Evolutionary conservation across 30 jellyfish, hydroid and myxozoan species (phyloP), one percentile per base, ranked within the genome.

Genomic region (Morbakka virulenta): DNA sequence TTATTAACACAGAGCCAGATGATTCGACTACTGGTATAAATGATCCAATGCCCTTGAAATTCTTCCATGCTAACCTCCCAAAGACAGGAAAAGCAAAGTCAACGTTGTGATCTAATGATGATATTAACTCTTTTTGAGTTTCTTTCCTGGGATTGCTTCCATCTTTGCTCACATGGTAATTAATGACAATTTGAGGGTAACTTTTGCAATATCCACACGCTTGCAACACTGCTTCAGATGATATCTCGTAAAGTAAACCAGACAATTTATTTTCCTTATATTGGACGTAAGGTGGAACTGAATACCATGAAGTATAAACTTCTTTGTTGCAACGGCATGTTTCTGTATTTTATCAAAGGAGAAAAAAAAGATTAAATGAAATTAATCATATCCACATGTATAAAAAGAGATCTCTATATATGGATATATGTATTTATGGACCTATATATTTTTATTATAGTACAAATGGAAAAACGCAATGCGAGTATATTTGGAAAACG

Each of bases 321-420:
- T 50, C 66, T 3, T 66, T 50, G 24, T 86, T 86, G 52, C 95
- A 84, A 28, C 74, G 67, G 33, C 95, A 84, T 3, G 95, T 84
- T 2, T 32, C 95, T 84, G 65, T 11, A 25, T n/a, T n/a, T n/a
- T n/a, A n/a, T n/a, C 24, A 35, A 14, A 36, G 17, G 67, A 20
- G 20, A 68, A 13, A 13, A 65, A 11, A 6, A 29, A 23, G 3
- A 65, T 17, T 35, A n/a, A 70, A 49, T 47, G 11, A 22, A 13
- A n/a, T n/a, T n/a, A n/a, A n/a, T n/a, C n/a, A n/a, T n/a, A n/a
- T n/a, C n/a, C n/a, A n/a, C n/a, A n/a, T n/a, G n/a, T n/a, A n/a
- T n/a, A n/a, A n/a, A n/a, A n/a, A n/a, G n/a, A n/a, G n/a, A n/a
- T n/a, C n/a, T n/a, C n/a, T n/a, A n/a, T n/a, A n/a, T n/a, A n/a